phyloP scores from a whole-genome alignment of 2,113 vertebrate species.

The Hiodon tergisus region DNA sequence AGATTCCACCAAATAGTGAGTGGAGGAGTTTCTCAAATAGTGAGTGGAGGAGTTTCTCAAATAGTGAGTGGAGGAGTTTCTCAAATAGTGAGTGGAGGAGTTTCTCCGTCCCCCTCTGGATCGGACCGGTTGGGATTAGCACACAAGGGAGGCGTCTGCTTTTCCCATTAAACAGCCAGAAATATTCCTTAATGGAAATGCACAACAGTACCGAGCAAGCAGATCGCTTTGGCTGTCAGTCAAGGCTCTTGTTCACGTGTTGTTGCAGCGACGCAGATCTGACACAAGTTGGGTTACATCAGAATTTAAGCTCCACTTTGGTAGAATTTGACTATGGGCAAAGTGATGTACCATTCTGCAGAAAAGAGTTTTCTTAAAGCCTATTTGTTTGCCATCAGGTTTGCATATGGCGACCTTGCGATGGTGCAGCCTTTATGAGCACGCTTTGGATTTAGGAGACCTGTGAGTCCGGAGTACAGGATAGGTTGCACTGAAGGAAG shows the following conservation, averaged over 20 bases:
- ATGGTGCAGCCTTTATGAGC: not conserved
- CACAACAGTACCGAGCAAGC: no score
- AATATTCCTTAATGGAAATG: no score
- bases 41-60: slow-evolving; percentile 84
- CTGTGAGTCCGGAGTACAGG: no score
- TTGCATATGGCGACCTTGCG: slow-evolving; percentile 14
- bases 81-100: slow-evolving; percentile 82
- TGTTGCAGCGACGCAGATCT: no score
- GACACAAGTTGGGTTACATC: no score
- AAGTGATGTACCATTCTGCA: not conserved
- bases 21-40: slow-evolving; percentile 71
- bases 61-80: slow-evolving; percentile 90
- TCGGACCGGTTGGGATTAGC: not conserved
- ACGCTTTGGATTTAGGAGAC: not conserved
- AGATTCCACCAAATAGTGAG: slow-evolving; percentile 96
- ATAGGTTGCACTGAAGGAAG: no score
- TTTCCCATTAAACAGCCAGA: no score
- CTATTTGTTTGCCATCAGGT: slow-evolving; percentile 20
- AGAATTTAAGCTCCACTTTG: not conserved
- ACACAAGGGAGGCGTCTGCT: no score
- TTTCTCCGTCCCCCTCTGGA: not conserved
- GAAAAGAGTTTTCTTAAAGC: slow-evolving; percentile 11
- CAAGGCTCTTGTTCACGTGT: not conserved
- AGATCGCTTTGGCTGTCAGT: not conserved
- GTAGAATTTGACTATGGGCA: no score